Conservation (phyloP, 2,888 invertebrate genomes). For the Orgyia antiqua region DNA sequence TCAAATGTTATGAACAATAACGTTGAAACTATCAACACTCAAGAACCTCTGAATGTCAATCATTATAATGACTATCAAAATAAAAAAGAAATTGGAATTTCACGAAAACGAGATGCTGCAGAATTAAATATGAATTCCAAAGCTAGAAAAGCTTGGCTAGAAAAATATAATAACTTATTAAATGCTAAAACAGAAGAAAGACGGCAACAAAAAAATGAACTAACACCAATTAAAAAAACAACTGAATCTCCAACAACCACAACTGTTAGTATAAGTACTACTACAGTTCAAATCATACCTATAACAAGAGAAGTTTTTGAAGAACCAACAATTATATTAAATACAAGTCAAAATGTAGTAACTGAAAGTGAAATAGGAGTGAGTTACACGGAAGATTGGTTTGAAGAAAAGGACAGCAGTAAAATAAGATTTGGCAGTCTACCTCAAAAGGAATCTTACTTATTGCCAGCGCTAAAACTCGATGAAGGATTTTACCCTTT, state of each 20-base stretch:
- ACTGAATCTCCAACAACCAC: constrained; percentile 19
- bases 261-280: constrained; percentile 7
- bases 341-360: constrained; percentile 38
- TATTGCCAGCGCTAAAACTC: constrained; percentile 74
- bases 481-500: constrained; percentile 81
- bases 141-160: constrained; percentile 48
- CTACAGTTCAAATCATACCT: constrained; percentile 39
- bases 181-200: constrained; percentile 46
- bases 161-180: constrained; percentile 49
- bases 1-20: constrained; percentile 38
- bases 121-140: constrained; percentile 40
- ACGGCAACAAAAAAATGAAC: constrained; percentile 40
- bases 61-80: constrained; percentile 33
- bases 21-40: constrained; percentile 28
- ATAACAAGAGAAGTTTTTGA: constrained; percentile 56
- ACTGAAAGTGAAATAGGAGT: constrained; percentile 51
- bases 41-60: constrained; percentile 38
- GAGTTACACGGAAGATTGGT: constrained; percentile 60
- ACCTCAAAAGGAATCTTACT: constrained; percentile 67
- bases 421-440: constrained; percentile 68
- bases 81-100: constrained; percentile 29
- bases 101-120: constrained; percentile 53
- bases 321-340: constrained; percentile 31
- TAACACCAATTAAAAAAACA: constrained; percentile 33
- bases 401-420: constrained; percentile 54